Base-by-base conservation (phyloP, 2,797 vertebrate species). In the Salarias fasciatus region DNA sequence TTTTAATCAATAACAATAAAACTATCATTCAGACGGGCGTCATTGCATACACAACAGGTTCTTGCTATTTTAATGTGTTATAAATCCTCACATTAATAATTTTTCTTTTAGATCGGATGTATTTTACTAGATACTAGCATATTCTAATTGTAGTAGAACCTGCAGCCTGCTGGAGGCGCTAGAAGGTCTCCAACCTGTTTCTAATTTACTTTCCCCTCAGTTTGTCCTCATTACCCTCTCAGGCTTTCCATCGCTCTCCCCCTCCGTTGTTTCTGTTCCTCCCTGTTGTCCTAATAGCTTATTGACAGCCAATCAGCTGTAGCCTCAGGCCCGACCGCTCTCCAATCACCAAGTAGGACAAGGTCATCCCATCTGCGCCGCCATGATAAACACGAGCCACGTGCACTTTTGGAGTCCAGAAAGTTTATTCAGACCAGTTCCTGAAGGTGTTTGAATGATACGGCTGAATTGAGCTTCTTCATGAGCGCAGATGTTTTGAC, bases 261-360 rank as follows among this genome's bases (percentile, higher is more conserved):
- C 35, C 31, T 13, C 33, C 6, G 46, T 44, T 37, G 8, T 58
- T 49, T 53, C 45, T 60, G 13, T 55, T 38, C 76, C 64, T 74
- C 70, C 51, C 67, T 63, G 59, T 55, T 85, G 62, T 71, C 61
- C 83, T 89, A 88, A 92, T 91, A 87, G 91, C 59, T 73, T 95
- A 95, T 95, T 88, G 94, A 95, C 89, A 85, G 85, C 86, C 84
- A 81, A 88, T 90, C 85, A 84, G 85, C 70, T 58, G 65, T 77
- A 63, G 89, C 94, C 92, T 80, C 31, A 75, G 92, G 93, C 82
- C 6, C 81, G 73, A 76, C 67, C 53, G 63, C 74, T 82, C 85
- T 85, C 82, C 78, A 40, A 89, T 89, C 89, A 86, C 61, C 84
- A 93, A 93, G 68, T 91, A 89, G 94, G 93, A 90, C 95, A 96